Base-by-base conservation (phyloP, 2,797 vertebrate species). In the Pterois miles region DNA sequence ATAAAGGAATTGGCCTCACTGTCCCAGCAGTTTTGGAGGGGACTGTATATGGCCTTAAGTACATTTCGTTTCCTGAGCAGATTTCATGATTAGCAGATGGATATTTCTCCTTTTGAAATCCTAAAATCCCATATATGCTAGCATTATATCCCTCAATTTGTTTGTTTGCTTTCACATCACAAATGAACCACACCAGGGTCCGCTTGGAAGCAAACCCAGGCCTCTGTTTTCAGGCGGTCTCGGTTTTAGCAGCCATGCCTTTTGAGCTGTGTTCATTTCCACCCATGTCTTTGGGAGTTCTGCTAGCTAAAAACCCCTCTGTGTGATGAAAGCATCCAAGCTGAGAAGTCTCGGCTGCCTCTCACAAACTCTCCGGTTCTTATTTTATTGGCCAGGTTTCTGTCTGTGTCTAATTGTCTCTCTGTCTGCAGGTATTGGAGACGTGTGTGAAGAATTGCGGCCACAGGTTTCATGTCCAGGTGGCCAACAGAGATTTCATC, bases 361-460 rank as follows among this genome's bases (percentile, higher is more conserved):
- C 29, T 58, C 29, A 48, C 25, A 27, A 65, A 22, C 31, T 13
- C 6, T 56, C 20, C 46, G n/a, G 3, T 56, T 54, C 16, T 46
- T 22, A 43, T 58, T 33, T 20, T 40, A 4, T 69, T 14, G 23
- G 2, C 33, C 50, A 14, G 5, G 1, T n/a, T 40, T 70, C n/a
- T 69, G 0, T 56, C 50, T 72, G 16, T 43, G 23, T 68, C 57
- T 58, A 29, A 31, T 48, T 2, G 0, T n/a, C 2, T 20, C 20
- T 48, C 16, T 76, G n/a, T 64, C 46, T 69, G 38, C 88, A 99
- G 98, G 98, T 99, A 3, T 84, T 99, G 91, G 98, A 99, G 92
- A 99, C 98, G 0, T 99, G 98, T 67, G 98, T 99, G 87, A 99
- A 99, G 94, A 99, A 99, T 95, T 99, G 98, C 3, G 98, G 98